Evolutionary conservation across 2,797 vertebrate species (phyloP).

Genomic region (Mormyrops boulengeri): DNA sequence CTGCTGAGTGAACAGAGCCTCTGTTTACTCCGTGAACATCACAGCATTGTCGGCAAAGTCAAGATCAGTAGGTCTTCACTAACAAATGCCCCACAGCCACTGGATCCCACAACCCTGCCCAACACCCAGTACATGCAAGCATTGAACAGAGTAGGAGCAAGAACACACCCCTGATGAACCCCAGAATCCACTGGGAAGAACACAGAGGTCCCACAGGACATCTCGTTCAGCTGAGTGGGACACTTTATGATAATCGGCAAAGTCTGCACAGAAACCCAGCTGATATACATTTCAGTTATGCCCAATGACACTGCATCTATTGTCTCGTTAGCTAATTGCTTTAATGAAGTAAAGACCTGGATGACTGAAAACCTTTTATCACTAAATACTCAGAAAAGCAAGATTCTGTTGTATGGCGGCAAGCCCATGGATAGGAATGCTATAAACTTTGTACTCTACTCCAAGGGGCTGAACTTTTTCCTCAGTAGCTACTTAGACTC

Average conservation of each 20-base stretch:
- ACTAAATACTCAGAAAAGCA: not conserved
- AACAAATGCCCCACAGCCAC: not conserved
- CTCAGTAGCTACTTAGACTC: not conserved
- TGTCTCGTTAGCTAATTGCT: no score
- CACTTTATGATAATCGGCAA: not conserved
- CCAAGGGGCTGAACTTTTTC: not conserved
- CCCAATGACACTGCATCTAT: no score
- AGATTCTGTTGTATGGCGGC: not conserved
- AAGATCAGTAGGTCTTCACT: not conserved
- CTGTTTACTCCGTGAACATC: not conserved
- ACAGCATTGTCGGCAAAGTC: not conserved
- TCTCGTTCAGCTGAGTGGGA: not conserved
- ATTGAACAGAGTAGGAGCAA: not conserved
- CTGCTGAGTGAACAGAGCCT: not conserved
- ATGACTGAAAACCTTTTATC: no score
- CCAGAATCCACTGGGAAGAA: not conserved
- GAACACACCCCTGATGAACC: not conserved
- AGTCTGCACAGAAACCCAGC: not conserved
- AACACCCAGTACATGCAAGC: not conserved
- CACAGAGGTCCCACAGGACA: not conserved
- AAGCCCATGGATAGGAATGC: not conserved
- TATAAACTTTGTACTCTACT: not conserved
- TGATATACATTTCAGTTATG: no score
- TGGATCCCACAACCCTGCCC: not conserved
- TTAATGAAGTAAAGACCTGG: no score